Evolutionary conservation across 1,140 invertebrate genomes (phyloP).

Genomic region (Drosophila busckii): DNA sequence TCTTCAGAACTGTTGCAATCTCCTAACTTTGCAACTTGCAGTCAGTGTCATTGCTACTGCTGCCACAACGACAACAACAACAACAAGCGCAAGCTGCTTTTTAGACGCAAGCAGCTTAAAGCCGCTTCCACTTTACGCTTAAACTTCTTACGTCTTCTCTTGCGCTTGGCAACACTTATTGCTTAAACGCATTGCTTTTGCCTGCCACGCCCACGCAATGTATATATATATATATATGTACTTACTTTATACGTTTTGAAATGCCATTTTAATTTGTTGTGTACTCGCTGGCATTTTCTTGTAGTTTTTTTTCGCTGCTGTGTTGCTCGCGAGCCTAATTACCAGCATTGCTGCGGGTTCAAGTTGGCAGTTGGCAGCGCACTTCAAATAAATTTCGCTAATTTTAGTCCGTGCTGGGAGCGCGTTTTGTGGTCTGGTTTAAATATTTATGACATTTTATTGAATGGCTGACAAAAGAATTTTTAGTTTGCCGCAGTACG

Average conservation of each 20-base stretch:
- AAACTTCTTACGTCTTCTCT: background rate
- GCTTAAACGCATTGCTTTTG: constrained; percentile 15
- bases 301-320: background rate
- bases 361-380: constrained; percentile 28
- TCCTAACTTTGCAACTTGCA: background rate
- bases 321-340: constrained; percentile 54
- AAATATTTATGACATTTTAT: too few relatives aligned
- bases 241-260: constrained; percentile 36
- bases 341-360: constrained; percentile 49
- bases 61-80: background rate
- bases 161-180: constrained; percentile 34
- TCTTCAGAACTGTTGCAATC: background rate
- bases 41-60: constrained; percentile 4
- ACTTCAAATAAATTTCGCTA: constrained; percentile 53
- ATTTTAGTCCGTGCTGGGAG: too few relatives aligned
- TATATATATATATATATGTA: background rate
- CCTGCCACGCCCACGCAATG: constrained; percentile 12
- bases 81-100: constrained; percentile 19
- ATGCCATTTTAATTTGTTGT: constrained; percentile 72
- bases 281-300: constrained; percentile 32
- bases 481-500: background rate
- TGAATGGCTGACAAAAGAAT: too few relatives aligned
- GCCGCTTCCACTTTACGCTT: background rate
- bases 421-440: too few relatives aligned
- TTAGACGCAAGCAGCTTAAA: constrained; percentile 16